These are phyloP conservation scores for Gallinago paraguaiae DNA, from an alignment of 2,113 vertebrate genomes.

Conservation along the genomic window DNA sequence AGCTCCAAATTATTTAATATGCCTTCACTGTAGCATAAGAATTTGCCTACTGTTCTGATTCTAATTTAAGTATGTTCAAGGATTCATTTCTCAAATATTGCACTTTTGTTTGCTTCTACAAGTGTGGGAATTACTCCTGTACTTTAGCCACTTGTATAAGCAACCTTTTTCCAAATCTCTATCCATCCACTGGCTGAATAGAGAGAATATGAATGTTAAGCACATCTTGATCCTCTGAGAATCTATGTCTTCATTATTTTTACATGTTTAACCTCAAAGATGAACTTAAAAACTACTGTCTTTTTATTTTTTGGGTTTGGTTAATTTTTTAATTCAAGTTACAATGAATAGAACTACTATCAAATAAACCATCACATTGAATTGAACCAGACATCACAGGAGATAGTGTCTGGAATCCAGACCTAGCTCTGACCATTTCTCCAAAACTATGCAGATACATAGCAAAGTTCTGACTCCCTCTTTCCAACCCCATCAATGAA, in stretches of 20 bases:
- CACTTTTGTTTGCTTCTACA: background rate
- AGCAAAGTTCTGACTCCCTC: background rate
- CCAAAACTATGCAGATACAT: background rate
- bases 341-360: background rate
- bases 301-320: background rate
- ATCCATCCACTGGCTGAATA: background rate
- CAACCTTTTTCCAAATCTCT: background rate
- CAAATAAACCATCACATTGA: background rate
- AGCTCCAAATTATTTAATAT: background rate
- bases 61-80: background rate
- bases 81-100: background rate
- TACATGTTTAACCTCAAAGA: background rate
- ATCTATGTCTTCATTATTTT: background rate
- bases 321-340: background rate
- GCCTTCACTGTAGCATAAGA: background rate
- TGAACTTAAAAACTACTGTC: background rate
- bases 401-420: background rate
- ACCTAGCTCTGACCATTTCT: background rate
- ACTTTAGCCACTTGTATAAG: background rate
- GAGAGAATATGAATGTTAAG: background rate
- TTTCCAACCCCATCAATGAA: background rate
- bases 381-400: background rate
- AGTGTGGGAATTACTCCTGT: background rate
- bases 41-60: background rate
- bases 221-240: background rate